Evolutionary conservation across 1,140 invertebrate species (phyloP).

Genomic region (Diorhabda carinulata): DNA sequence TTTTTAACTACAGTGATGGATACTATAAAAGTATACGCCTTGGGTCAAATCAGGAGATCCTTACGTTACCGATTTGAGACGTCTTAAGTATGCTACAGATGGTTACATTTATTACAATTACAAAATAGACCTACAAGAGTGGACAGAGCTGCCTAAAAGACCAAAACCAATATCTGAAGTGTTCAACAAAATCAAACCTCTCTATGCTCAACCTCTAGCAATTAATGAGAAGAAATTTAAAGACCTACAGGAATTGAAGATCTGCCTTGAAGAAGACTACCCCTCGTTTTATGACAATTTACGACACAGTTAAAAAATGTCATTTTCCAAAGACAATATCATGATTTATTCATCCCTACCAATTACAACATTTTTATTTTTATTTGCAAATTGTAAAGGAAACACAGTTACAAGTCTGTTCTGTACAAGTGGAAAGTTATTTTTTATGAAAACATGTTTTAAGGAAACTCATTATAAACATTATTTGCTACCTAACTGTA

Average conservation of each 20-base stretch:
- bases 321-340: no score
- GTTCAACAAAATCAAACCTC: no score
- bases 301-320: no score
- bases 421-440: no score
- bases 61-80: conserved; percentile 4
- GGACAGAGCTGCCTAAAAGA: not conserved
- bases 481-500: not conserved
- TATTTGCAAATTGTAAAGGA: no score
- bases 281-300: not conserved
- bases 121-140: conserved; percentile 1
- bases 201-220: no score
- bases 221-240: conserved; percentile 4
- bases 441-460: not conserved
- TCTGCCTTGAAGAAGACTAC: not conserved
- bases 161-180: no score
- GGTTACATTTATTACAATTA: conserved; percentile 5
- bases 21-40: conserved; percentile 4
- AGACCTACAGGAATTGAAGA: conserved; percentile 6
- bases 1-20: not conserved
- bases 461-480: not conserved
- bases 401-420: no score
- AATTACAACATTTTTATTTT: no score
- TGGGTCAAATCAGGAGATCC: not conserved
- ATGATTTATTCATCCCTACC: no score
- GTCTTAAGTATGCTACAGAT: not conserved